A percentile compares a stretch with the other conserved stretches of the same genome.
phyloP scores from a whole-genome alignment of 1,140 invertebrate species.

The Pemphigus obesinymphae region DNA sequence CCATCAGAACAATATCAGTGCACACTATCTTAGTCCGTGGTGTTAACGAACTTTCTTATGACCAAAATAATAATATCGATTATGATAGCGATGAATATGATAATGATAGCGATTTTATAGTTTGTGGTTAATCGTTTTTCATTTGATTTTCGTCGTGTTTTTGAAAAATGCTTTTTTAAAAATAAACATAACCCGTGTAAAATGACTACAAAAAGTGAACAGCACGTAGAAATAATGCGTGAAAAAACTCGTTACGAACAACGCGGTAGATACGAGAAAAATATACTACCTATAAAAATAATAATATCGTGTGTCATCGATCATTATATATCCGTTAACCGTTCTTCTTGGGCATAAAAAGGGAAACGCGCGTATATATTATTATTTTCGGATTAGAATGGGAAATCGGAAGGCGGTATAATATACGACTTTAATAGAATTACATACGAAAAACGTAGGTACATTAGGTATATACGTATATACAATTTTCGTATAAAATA shows the following conservation, averaged over 20 bases:
- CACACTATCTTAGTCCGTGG: too few relatives aligned
- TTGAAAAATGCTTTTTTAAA: not conserved
- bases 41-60: too few relatives aligned
- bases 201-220: not conserved
- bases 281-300: too few relatives aligned
- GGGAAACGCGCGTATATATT: not conserved
- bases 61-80: too few relatives aligned
- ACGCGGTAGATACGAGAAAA: not conserved
- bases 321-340: constrained; percentile 21
- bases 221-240: not conserved
- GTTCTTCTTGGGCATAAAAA: not conserved
- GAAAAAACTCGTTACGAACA: not conserved
- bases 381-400: constrained; percentile 25
- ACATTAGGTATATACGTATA: too few relatives aligned
- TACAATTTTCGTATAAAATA: too few relatives aligned
- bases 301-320: not conserved
- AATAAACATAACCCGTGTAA: not conserved
- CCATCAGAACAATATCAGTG: too few relatives aligned
- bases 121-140: too few relatives aligned
- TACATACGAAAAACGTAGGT: too few relatives aligned
- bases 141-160: not conserved
- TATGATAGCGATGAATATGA: too few relatives aligned
- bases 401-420: not conserved
- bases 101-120: too few relatives aligned
- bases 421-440: too few relatives aligned